Percentiles rank a stretch among this genome's conserved stretches.
Evolutionary conservation across 2,888 invertebrate genomes (phyloP).

Genomic region (Aquatica leii): DNA sequence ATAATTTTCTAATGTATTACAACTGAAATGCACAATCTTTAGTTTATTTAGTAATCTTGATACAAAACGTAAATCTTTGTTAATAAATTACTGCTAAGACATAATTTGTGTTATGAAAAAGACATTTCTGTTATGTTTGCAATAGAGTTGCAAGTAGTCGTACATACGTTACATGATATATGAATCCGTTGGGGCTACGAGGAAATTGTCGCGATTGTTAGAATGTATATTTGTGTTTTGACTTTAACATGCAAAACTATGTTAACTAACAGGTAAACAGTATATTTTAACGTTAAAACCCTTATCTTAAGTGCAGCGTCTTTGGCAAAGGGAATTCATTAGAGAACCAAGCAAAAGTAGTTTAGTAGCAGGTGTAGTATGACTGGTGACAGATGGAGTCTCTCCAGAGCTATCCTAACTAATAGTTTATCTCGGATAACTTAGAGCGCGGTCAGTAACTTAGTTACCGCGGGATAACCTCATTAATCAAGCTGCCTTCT

Average conservation of each 20-base stretch:
- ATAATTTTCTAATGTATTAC: too few species aligned
- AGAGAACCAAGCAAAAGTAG: conserved; percentile 23
- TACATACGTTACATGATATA: too few species aligned
- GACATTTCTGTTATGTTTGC: too few species aligned
- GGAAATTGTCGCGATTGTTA: background rate
- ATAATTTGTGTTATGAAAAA: too few species aligned
- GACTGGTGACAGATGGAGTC: conserved; percentile 50
- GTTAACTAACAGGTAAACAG: conserved; percentile 11
- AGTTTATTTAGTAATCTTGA: too few species aligned
- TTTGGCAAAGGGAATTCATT: conserved; percentile 25
- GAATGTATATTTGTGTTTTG: conserved; percentile 6
- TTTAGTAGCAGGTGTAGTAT: conserved; percentile 46
- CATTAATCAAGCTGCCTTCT: conserved; percentile 39
- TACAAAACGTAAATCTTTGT: too few species aligned
- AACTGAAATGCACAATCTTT: too few species aligned
- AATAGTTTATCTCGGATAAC: conserved; percentile 41
- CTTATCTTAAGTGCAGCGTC: conserved; percentile 22
- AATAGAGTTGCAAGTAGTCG: too few species aligned
- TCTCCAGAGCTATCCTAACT: conserved; percentile 35
- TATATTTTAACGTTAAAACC: conserved; percentile 1
- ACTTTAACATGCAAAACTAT: conserved; percentile 1
- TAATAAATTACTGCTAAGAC: too few species aligned
- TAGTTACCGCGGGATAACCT: conserved; percentile 44
- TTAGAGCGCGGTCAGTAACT: conserved; percentile 49
- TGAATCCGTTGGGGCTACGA: too few species aligned